phyloP scores from a whole-genome alignment of 1,140 invertebrate genomes.

The Heliconius hewitsoni region DNA sequence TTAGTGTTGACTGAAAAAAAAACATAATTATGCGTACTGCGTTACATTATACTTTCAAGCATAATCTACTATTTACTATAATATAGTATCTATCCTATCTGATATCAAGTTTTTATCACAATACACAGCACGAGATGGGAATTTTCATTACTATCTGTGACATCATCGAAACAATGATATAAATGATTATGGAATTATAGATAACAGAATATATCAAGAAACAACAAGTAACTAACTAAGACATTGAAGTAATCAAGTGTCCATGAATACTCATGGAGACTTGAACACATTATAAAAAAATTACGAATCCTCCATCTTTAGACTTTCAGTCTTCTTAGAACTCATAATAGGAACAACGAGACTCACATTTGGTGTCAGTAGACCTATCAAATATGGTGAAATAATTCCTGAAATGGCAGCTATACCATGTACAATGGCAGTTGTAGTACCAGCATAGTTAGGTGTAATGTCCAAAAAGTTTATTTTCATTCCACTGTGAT shows the following conservation, averaged over 20 bases:
- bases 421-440: conserved; percentile 92
- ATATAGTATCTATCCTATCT: too few species aligned
- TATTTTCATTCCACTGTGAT: conserved; percentile 89
- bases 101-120: background rate
- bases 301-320: background rate
- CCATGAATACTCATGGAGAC: background rate
- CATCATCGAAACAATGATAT: background rate
- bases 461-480: conserved; percentile 92
- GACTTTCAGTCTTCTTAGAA: conserved; percentile 51
- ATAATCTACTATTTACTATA: background rate
- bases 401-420: conserved; percentile 91
- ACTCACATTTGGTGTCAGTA: conserved; percentile 87
- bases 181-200: background rate
- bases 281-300: background rate
- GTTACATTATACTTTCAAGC: background rate
- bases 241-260: background rate
- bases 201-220: conserved; percentile 13
- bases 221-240: background rate
- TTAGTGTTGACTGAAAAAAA: conserved; percentile 84
- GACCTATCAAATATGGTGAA: conserved; percentile 88
- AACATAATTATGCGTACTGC: background rate
- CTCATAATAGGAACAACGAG: background rate
- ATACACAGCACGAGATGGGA: background rate
- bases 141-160: background rate
- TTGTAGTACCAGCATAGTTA: conserved; percentile 90